Evolutionary conservation across 2,113 vertebrate species (phyloP).

Genomic region (Pelvicachromis taeniatus): DNA sequence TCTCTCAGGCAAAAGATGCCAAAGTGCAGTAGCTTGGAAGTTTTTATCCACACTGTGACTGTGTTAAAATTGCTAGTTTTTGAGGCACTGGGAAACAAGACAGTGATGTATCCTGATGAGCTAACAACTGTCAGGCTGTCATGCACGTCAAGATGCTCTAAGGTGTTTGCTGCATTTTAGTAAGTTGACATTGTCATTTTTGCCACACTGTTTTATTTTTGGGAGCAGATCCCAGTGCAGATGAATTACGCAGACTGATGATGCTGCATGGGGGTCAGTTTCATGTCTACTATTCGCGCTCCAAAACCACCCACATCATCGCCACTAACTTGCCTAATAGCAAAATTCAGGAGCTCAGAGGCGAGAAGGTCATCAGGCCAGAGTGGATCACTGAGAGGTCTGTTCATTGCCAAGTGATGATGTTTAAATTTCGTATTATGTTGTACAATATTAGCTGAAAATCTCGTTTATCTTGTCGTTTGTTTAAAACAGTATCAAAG

Average conservation of each 20-base stretch:
- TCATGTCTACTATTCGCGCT: conserved; percentile 91
- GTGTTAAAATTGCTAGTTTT: neutral
- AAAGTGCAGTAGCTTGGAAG: neutral
- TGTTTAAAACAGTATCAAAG: conserved; percentile 81
- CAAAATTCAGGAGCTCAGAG: conserved; percentile 92
- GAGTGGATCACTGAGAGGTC: conserved; percentile 97
- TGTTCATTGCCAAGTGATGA: neutral
- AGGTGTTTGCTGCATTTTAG: neutral
- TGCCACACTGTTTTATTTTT: neutral
- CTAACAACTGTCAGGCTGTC: neutral
- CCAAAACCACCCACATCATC: conserved; percentile 96
- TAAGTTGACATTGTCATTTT: neutral
- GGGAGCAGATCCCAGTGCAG: conserved; percentile 85
- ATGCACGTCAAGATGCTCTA: neutral
- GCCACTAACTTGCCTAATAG: conserved; percentile 91
- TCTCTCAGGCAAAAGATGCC: neutral
- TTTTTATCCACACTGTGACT: neutral
- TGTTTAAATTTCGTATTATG: neutral
- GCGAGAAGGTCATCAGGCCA: conserved; percentile 91
- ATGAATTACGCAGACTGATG: conserved; percentile 91
- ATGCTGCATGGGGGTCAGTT: conserved; percentile 95
- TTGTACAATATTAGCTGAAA: neutral
- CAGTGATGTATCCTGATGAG: neutral
- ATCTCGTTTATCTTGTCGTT: neutral
- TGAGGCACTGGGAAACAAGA: neutral